phyloP scores from a whole-genome alignment of 2,797 vertebrate genomes.

The Melanotaenia trifasciata region DNA sequence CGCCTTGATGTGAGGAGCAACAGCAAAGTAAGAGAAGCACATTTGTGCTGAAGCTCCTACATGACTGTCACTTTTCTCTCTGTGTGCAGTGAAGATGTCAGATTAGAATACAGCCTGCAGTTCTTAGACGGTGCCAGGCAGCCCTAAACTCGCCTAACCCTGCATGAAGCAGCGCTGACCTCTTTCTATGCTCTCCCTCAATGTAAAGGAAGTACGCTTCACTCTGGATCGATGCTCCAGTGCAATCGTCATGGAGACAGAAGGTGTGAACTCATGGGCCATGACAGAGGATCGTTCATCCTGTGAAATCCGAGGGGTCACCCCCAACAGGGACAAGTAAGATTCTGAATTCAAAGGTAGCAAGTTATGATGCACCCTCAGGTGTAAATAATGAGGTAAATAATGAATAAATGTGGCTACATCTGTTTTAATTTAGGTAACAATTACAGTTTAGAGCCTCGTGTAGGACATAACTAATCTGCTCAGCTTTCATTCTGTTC shows the following conservation, averaged over 20 bases:
- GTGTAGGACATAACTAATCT: constrained; percentile 33
- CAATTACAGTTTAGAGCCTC: constrained; percentile 19
- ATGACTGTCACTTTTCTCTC: not conserved
- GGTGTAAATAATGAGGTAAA: constrained; percentile 11
- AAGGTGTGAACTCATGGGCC: constrained; percentile 85
- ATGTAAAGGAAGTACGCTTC: constrained; percentile 83
- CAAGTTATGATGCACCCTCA: not conserved
- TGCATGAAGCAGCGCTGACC: constrained; percentile 31
- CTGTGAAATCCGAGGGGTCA: constrained; percentile 85
- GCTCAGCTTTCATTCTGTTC: constrained; percentile 16
- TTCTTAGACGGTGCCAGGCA: not conserved
- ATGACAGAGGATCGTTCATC: constrained; percentile 85
- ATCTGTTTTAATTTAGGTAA: constrained; percentile 30
- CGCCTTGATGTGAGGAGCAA: constrained; percentile 85
- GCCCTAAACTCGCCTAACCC: constrained; percentile 2
- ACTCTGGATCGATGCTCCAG: constrained; percentile 85
- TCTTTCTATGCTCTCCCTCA: constrained; percentile 40
- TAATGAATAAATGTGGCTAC: constrained; percentile 10
- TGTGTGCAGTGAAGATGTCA: not conserved
- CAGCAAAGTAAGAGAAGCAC: constrained; percentile 79
- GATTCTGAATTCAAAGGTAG: constrained; percentile 37
- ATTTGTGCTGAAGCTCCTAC: not conserved
- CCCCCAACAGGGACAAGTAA: constrained; percentile 81
- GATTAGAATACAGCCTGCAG: constrained; percentile 2
- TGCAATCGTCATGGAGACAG: constrained; percentile 84